Evolutionary conservation across 1,140 invertebrate genomes (phyloP).

Genomic region (Pogonomyrmex barbatus): DNA sequence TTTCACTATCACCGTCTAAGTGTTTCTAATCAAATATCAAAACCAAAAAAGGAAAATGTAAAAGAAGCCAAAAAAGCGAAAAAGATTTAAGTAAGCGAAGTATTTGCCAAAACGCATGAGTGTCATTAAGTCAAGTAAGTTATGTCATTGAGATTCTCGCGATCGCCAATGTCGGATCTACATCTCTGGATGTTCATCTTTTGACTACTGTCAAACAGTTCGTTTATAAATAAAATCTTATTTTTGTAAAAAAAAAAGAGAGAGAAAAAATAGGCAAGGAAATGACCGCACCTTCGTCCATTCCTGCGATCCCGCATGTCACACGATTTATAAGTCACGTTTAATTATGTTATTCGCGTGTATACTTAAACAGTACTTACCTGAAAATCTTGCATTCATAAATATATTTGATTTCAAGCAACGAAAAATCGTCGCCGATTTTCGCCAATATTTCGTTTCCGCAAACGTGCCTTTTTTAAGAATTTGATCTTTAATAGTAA

Average conservation of each 20-base stretch:
- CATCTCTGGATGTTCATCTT: constrained; percentile 70
- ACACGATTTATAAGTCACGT: background rate
- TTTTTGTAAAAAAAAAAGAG: constrained; percentile 80
- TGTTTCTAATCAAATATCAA: constrained; percentile 83
- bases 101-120: constrained; percentile 68
- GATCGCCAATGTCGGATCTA: constrained; percentile 64
- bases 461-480: background rate
- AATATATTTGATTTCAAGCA: background rate
- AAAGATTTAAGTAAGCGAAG: constrained; percentile 58
- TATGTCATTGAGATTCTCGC: constrained; percentile 66
- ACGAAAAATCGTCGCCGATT: background rate
- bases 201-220: constrained; percentile 73
- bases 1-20: constrained; percentile 85
- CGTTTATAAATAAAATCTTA: constrained; percentile 83
- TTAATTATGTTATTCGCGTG: background rate
- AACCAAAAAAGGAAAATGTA: constrained; percentile 56
- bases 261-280: no score
- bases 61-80: constrained; percentile 47
- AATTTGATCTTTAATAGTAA: constrained; percentile 47
- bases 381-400: constrained; percentile 9
- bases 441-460: background rate
- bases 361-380: constrained; percentile 19
- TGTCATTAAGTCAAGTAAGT: constrained; percentile 61
- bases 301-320: background rate
- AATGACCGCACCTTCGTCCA: background rate